Evolutionary conservation across 2,888 invertebrate genomes (phyloP).

Genomic region (Tetropium fuscum): DNA sequence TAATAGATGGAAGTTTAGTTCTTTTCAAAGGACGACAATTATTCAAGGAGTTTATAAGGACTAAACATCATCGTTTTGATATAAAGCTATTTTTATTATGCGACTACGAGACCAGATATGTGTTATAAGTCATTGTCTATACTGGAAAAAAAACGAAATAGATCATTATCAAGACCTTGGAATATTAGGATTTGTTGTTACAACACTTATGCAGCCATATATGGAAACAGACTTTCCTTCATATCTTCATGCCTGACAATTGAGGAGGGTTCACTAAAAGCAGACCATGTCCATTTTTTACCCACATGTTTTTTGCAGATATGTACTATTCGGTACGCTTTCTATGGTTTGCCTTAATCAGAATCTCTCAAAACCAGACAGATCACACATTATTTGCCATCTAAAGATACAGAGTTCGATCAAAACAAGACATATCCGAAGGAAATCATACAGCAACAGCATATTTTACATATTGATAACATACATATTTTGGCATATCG

Average conservation of each 20-base stretch:
- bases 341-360: not conserved
- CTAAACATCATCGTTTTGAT: conserved; percentile 3
- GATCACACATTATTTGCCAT: not conserved
- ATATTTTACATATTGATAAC: not conserved
- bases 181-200: not conserved
- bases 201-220: not conserved
- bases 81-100: conserved; percentile 1
- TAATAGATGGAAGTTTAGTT: not conserved
- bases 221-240: not conserved
- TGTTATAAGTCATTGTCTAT: not conserved
- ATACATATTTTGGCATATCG: conserved; percentile 1
- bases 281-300: too few relatives aligned
- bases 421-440: not conserved
- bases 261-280: too few relatives aligned
- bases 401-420: not conserved
- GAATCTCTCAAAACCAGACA: not conserved
- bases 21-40: not conserved
- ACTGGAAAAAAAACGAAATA: conserved; percentile 1
- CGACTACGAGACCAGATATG: conserved; percentile 1
- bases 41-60: not conserved
- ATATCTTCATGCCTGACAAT: not conserved
- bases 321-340: not conserved
- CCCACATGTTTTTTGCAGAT: too few relatives aligned
- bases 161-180: not conserved
- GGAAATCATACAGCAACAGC: not conserved